Conservation (phyloP, 2,888 invertebrate species). For the Dasypogon diadema region DNA sequence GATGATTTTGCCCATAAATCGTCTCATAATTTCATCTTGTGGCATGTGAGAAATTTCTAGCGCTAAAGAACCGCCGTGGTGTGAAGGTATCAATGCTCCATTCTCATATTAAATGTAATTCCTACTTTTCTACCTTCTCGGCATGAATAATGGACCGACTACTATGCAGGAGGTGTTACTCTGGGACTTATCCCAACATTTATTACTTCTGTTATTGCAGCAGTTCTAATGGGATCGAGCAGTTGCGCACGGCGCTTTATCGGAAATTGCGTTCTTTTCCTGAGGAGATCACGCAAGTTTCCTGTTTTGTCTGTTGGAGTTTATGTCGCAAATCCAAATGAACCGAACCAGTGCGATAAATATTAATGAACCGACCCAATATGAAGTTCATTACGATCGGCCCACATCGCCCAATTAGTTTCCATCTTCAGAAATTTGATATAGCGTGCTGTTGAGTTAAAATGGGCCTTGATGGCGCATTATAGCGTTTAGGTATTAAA, state of each 20-base stretch:
- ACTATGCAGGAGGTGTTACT: background rate
- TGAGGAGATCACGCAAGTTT: background rate
- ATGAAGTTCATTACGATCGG: slow-evolving; percentile 6
- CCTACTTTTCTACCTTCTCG: background rate
- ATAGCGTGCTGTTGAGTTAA: slow-evolving; percentile 6
- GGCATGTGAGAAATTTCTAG: slow-evolving; percentile 43
- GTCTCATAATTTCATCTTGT: slow-evolving; percentile 44
- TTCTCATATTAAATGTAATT: slow-evolving; percentile 35
- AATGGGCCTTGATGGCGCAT: slow-evolving; percentile 24
- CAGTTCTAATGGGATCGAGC: background rate
- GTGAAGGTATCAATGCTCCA: slow-evolving; percentile 21
- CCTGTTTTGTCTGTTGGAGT: background rate
- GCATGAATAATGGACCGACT: slow-evolving; percentile 23
- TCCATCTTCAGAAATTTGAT: slow-evolving; percentile 43
- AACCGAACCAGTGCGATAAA: background rate
- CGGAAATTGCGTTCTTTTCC: background rate
- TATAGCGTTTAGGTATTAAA: slow-evolving; percentile 1
- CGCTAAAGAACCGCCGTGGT: background rate
- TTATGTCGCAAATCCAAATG: slow-evolving; percentile 24
- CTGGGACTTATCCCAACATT: background rate
- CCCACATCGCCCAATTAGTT: slow-evolving; percentile 25
- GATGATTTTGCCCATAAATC: slow-evolving; percentile 40
- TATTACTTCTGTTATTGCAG: background rate
- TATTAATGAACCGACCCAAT: slow-evolving; percentile 32
- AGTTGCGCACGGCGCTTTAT: background rate